Evolutionary conservation across 2,113 vertebrate species (phyloP).

Genomic region (Cyprinodon tularosa): DNA sequence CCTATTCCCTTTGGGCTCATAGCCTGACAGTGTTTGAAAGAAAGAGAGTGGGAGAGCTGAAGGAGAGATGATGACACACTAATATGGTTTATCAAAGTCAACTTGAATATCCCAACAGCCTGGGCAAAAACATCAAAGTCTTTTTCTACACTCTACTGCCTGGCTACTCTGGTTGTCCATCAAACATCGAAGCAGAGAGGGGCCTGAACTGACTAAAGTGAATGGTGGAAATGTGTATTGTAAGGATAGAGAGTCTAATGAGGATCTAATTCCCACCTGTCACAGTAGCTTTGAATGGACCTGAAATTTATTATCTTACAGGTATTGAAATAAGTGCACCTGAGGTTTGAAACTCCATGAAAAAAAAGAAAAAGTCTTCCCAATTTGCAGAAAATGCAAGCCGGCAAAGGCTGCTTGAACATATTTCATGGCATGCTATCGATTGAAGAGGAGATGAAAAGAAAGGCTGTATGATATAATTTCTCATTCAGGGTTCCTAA

Average conservation of each 20-base stretch:
- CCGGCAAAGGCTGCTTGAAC: slow-evolving; percentile 43
- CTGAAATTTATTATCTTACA: slow-evolving; percentile 27
- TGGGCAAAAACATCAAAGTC: slow-evolving; percentile 62
- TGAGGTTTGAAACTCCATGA: slow-evolving; percentile 11
- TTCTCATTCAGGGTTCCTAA: slow-evolving; percentile 66
- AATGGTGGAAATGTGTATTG: slow-evolving; percentile 55
- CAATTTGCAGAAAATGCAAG: slow-evolving; percentile 37
- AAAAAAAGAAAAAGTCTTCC: slow-evolving; percentile 20
- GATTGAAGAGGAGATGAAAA: slow-evolving; percentile 73
- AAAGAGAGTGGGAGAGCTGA: slow-evolving; percentile 8
- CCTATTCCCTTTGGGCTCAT: slow-evolving; percentile 28
- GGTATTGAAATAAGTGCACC: slow-evolving; percentile 31
- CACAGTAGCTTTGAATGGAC: slow-evolving; percentile 31
- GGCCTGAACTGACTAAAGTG: slow-evolving; percentile 59
- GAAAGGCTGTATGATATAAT: slow-evolving; percentile 67
- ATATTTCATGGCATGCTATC: slow-evolving; percentile 65
- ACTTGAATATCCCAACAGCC: slow-evolving; percentile 67
- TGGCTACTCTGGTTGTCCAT: slow-evolving; percentile 55
- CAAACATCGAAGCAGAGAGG: slow-evolving; percentile 37
- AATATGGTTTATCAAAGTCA: slow-evolving; percentile 76
- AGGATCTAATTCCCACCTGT: slow-evolving; percentile 38
- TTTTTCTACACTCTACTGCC: slow-evolving; percentile 41
- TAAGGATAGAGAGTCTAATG: slow-evolving; percentile 40
- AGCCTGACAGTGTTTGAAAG: slow-evolving; percentile 31
- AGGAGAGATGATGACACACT: slow-evolving; percentile 42